These are phyloP conservation scores for Sisyra terminalis DNA, from an alignment of 2,888 invertebrate genomes.

Conservation along the genomic window DNA sequence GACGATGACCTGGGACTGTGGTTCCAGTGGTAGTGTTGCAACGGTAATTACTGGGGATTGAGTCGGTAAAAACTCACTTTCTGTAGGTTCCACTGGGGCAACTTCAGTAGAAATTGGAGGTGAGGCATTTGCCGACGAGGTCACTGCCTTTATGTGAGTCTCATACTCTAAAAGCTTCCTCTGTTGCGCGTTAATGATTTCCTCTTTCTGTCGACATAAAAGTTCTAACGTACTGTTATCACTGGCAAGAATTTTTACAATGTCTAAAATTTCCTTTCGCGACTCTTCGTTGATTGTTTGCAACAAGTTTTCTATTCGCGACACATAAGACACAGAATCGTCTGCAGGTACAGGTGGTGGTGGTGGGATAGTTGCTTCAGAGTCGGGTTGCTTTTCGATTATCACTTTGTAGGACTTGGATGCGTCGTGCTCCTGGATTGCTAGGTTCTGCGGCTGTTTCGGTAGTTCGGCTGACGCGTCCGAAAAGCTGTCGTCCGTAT, in stretches of 20 bases:
- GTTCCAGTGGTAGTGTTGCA: no score
- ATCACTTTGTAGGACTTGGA: neutral
- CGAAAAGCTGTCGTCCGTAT: constrained; percentile 45
- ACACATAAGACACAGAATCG: constrained; percentile 15
- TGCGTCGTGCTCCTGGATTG: neutral
- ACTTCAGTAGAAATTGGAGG: no score
- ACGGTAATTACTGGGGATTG: no score
- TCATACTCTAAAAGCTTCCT: constrained; percentile 18
- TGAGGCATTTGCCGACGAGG: neutral
- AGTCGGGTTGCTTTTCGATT: neutral
- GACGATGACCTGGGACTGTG: neutral
- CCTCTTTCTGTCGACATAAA: constrained; percentile 21
- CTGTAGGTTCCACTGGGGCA: no score
- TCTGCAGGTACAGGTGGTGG: neutral
- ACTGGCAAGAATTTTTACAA: constrained; percentile 20
- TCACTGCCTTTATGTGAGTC: neutral
- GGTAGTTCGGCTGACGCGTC: constrained; percentile 19
- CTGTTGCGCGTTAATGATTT: constrained; percentile 21
- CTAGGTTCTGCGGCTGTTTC: neutral
- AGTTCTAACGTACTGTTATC: constrained; percentile 20
- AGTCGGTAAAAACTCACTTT: no score
- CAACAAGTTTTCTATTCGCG: constrained; percentile 21
- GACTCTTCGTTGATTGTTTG: constrained; percentile 18
- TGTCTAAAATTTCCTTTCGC: constrained; percentile 19
- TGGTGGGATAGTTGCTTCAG: neutral